A percentile compares a stretch with the other conserved stretches of the same genome.
phyloP scores from a whole-genome alignment of 2,113 vertebrate species.

The Phoxinus phoxinus region DNA sequence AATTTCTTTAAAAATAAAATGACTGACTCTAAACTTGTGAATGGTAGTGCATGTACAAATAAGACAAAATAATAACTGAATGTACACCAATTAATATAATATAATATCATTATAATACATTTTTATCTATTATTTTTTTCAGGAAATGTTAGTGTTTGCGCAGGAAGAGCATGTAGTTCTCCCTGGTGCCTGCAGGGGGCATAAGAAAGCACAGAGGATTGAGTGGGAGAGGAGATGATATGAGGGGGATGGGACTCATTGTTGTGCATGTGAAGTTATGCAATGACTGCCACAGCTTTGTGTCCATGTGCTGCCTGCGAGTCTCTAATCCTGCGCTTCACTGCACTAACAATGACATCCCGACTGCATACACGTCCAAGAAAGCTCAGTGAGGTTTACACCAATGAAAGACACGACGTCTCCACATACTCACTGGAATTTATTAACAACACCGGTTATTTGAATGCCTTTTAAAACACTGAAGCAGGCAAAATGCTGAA shows the following conservation, averaged over 20 bases:
- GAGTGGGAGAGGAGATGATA: conserved; percentile 13
- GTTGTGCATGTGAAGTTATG: conserved; percentile 81
- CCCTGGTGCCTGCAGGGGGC: conserved; percentile 67
- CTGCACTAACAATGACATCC: conserved; percentile 32
- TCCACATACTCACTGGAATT: not conserved
- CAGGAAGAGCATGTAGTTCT: not conserved
- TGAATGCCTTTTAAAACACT: not conserved
- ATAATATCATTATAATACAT: too few species aligned
- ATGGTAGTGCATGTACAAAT: not conserved
- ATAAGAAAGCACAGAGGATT: conserved; percentile 51
- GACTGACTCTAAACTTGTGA: not conserved
- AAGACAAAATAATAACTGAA: not conserved
- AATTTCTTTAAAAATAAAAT: too few species aligned
- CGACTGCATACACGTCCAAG: not conserved
- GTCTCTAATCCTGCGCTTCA: conserved; percentile 47
- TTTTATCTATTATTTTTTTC: too few species aligned
- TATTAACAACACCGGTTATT: not conserved
- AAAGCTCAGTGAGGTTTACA: not conserved
- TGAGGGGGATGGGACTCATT: conserved; percentile 66
- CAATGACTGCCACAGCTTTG: conserved; percentile 63
- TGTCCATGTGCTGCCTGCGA: conserved; percentile 4
- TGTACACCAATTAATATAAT: not conserved
- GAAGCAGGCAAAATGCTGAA: not conserved
- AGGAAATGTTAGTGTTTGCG: not conserved
- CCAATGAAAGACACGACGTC: not conserved